phyloP scores from a whole-genome alignment of 2,113 vertebrate species.

The Aix galericulata region DNA sequence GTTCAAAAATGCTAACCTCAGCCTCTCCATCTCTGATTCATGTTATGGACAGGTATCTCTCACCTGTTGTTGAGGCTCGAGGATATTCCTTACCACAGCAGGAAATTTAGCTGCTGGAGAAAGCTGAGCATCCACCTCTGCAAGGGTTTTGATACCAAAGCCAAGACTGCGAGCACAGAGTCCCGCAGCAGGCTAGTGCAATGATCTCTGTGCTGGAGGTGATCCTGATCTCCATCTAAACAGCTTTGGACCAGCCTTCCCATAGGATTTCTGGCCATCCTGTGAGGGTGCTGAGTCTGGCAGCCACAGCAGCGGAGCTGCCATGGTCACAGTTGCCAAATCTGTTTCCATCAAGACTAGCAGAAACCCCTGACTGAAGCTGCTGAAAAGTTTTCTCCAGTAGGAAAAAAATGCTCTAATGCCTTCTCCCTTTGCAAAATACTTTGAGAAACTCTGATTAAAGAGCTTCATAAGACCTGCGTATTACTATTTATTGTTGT shows the following conservation, averaged over 20 bases:
- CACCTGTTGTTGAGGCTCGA: too few relatives aligned
- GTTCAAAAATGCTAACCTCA: background rate
- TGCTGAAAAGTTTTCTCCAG: background rate
- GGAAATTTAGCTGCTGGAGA: background rate
- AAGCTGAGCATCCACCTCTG: background rate
- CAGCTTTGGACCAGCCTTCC: background rate
- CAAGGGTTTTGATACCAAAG: background rate
- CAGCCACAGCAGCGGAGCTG: background rate
- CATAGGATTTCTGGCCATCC: background rate
- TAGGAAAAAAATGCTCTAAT: background rate
- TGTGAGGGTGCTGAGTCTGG: accelerated
- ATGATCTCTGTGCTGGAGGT: background rate
- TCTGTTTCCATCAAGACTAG: accelerated
- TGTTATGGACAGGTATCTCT: background rate
- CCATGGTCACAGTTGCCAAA: background rate
- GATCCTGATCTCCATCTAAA: background rate
- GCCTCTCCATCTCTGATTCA: background rate
- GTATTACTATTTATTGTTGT: constrained; percentile 4
- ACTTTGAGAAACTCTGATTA: background rate
- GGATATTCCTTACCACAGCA: background rate
- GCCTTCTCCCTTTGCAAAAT: background rate
- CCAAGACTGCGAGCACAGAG: background rate
- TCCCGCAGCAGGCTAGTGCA: background rate
- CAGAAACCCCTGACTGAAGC: background rate
- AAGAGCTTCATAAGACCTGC: background rate